Evolutionary conservation across 2,113 vertebrate genomes (phyloP), one percentile per base, ranked within the genome.

Genomic region (Miniopterus natalensis): DNA sequence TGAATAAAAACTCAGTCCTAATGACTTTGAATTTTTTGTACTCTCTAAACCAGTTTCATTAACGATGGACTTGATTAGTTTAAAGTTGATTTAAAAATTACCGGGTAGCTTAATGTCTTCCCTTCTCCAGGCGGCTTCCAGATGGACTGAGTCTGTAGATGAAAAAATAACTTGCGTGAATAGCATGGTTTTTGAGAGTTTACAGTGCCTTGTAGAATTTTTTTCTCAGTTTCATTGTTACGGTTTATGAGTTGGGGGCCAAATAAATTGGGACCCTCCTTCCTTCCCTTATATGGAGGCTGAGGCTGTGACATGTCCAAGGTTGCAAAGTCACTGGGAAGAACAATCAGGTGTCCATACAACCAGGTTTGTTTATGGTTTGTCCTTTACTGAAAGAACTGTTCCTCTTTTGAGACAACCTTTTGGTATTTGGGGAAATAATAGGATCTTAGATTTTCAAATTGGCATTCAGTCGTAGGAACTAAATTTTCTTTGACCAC

Each of bases 121-220:
- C 92, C 89, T 47, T 90, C 66, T 90, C 92, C 77, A 96, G 92
- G 87, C 77, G 75, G 55, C 45, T 96, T 96, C 83, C 81, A 92
- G 83, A 85, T 66, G 63, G 87, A 90, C 84, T 96, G 92, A 95
- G 85, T 95, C 74, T 96, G 21, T 91, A 91, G 88, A 29, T 74
- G 75, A 88, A 79, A 79, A 90, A 83, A 45, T 61, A 73, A 86
- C 36, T 17, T 65, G 49, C 92, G 27, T 57, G 85, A 84, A 15
- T 57, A 86, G 92, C 88, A 95, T 97, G 97, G 49, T 94, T 94
- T 95, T 80, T 83, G 94, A 95, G 81, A 74, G 70, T 63, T 95
- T 92, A 97, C 96, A 97, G 97, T 97, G 97, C 97, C 96, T 97
- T 97, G 96, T 91, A 90, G 70, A 91, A 12, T 96, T 92, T 94